Percentiles rank a stretch among this genome's conserved stretches.
These are phyloP conservation scores for Amphipoea oculea DNA, from an alignment of 2,888 invertebrate genomes.

Conservation along the genomic window DNA sequence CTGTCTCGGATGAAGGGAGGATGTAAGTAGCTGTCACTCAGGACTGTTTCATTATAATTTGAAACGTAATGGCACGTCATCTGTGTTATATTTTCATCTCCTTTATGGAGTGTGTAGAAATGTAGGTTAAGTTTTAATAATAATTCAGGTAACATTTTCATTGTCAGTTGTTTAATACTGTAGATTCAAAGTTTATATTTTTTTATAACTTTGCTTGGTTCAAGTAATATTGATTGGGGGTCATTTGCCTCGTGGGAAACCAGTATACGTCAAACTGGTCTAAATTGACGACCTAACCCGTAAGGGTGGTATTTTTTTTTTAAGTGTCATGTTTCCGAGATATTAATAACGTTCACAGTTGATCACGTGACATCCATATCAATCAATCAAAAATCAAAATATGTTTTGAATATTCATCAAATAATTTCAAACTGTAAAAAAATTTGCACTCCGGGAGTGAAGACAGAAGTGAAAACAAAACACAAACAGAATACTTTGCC, in stretches of 20 bases:
- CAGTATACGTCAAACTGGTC: background rate
- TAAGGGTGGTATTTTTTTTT: no score
- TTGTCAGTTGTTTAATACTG: background rate
- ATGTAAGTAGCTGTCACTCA: slow-evolving; percentile 43
- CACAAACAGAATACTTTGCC: no score
- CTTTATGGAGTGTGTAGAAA: background rate
- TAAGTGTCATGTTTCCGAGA: no score
- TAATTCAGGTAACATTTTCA: background rate
- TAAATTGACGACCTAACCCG: background rate
- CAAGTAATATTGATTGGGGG: background rate
- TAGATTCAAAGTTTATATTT: background rate
- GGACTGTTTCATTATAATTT: slow-evolving; percentile 42
- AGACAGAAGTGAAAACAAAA: no score
- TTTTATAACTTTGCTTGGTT: background rate
- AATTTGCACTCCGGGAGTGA: no score
- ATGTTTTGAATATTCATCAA: no score
- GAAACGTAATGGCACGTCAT: slow-evolving; percentile 17
- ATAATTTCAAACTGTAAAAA: no score
- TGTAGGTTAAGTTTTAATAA: slow-evolving; percentile 1
- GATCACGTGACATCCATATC: no score
- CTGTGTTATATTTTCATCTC: slow-evolving; percentile 42
- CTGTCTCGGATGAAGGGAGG: slow-evolving; percentile 8
- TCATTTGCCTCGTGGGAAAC: background rate
- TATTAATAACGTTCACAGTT: no score
- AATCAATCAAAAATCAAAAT: no score